Base-by-base conservation (phyloP, 2,113 vertebrate species). In the Zootoca vivipara region DNA sequence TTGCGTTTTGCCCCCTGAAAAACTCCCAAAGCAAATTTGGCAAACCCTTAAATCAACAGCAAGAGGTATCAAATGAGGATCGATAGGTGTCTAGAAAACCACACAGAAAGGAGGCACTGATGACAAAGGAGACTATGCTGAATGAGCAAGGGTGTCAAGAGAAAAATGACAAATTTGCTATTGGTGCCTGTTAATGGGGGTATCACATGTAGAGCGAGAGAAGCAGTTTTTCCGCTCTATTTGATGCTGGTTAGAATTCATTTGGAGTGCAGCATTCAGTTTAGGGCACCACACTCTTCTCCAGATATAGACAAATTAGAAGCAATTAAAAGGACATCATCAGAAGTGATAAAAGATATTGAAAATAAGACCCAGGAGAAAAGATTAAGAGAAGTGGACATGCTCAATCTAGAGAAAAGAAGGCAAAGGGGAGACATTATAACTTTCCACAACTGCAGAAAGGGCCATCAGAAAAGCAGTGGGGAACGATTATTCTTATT, bases 281-380 rank as follows among this genome's bases (percentile, higher is more conserved):
- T 89, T 92, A 89, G 86, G 62, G 62, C 81, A 90, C 30, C 78
- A 70, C 2, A 40, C 89, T 91, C 95, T 92, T 95, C 91, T 90
- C 88, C 87, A 90, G 89, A 91, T 85, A 90, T 26, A 93, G 87
- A 88, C 52, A 92, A 92, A 92, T 90, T 86, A 91, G 88, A 90
- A 65, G 40, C 58, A 83, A 79, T 90, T 95, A 91, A 94, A 73
- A 92, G 85, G 88, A 93, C 73, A 92, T 83, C 28, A 90, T 85
- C 35, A 74, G 81, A 94, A 90, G 90, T 94, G 24, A 93, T 87
- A 92, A 94, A 94, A 94, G 42, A 16, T 90, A 87, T 94, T 87
- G 84, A 93, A 95, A 95, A 96, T 89, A 93, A 93, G 91, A 82
- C 91, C 91, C 42, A 85, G 0, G 89, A 96, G 96, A 72, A 92